Evolutionary conservation across 2,888 invertebrate genomes (phyloP), one percentile per base, ranked within the genome.

Genomic region (Himalopsyche anomala): DNA sequence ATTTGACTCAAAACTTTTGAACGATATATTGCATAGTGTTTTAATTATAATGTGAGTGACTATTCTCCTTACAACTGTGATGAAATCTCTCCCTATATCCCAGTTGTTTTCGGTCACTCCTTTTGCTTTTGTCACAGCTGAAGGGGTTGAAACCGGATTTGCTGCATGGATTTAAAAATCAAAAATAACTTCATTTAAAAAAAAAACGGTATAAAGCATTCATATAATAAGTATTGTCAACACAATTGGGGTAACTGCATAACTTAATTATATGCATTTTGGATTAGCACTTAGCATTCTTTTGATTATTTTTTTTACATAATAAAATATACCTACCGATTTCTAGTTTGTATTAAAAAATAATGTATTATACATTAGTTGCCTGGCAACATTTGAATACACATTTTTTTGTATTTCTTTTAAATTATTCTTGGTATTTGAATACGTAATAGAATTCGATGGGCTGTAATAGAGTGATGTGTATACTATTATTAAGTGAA

Each of bases 211-310:
- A 62, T 62, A 8, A 19, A 19, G 19, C 19, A 9, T 62, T 62
- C 62, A 62, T 62, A 81, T 81, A 81, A 81, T 81, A n/a, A 81
- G 81, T 45, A 8, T 51, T 81, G 81, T 81, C 81, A 81, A 81
- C 81, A 28, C 45, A 81, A 45, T 45, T 19, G 81, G 19, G 81
- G 45, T 51, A 51, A 81, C 45, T 28, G 81, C 62, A 62, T 19
- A 62, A 19, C 62, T 19, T 62, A 19, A 19, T 62, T 5, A 62
- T 19, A 62, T 28, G 62, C 8, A 19, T 11, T 6, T 62, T 62
- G 28, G 28, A 62, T 62, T 62, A 62, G 62, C 19, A 62, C 62
- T 62, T 62, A 19, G 28, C 19, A 62, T 62, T 62, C 5, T 62
- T 62, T 4, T 19, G 56, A 8, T 5, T n/a, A n/a, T n/a, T n/a